A percentile compares a stretch with the other conserved stretches of the same genome.
phyloP scores from a whole-genome alignment of 2,888 invertebrate genomes.

The Andrena bucephala region DNA sequence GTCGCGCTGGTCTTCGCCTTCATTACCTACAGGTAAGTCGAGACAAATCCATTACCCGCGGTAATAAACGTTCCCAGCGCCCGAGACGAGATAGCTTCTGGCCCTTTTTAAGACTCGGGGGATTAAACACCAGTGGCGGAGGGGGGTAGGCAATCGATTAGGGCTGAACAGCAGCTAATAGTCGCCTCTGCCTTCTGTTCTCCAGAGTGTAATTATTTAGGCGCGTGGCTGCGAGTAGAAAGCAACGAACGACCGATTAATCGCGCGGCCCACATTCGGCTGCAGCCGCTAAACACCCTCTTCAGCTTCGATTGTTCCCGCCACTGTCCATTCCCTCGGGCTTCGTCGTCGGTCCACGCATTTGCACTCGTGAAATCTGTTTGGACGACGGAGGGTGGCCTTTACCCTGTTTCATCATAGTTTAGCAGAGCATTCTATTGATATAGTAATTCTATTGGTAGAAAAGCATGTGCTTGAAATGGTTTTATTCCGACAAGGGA shows the following conservation, averaged over 20 bases:
- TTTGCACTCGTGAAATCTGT: neutral
- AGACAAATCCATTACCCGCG: conserved; percentile 17
- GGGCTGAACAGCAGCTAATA: neutral
- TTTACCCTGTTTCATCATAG: neutral
- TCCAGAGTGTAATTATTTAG: conserved; percentile 1
- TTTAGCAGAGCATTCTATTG: neutral
- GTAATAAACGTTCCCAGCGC: neutral
- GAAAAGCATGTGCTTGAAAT: too few relatives aligned
- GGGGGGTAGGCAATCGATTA: conserved; percentile 20
- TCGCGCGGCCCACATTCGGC: conserved; percentile 31
- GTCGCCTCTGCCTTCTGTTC: neutral
- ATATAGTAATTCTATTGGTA: neutral
- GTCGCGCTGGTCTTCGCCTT: conserved; percentile 90
- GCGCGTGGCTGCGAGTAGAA: neutral
- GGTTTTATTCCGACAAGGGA: too few relatives aligned
- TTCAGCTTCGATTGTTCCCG: conserved; percentile 1
- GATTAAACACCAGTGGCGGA: conserved; percentile 4
- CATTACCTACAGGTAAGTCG: conserved; percentile 89
- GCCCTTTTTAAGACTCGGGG: conserved; percentile 3
- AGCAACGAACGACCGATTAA: conserved; percentile 40
- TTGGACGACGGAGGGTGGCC: neutral
- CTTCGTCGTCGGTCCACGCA: neutral
- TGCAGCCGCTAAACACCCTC: conserved; percentile 19
- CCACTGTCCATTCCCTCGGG: neutral
- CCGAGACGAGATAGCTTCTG: neutral